These are phyloP conservation scores for Edolisoma coerulescens DNA, from an alignment of 2,113 vertebrate genomes.

Conservation along the genomic window DNA sequence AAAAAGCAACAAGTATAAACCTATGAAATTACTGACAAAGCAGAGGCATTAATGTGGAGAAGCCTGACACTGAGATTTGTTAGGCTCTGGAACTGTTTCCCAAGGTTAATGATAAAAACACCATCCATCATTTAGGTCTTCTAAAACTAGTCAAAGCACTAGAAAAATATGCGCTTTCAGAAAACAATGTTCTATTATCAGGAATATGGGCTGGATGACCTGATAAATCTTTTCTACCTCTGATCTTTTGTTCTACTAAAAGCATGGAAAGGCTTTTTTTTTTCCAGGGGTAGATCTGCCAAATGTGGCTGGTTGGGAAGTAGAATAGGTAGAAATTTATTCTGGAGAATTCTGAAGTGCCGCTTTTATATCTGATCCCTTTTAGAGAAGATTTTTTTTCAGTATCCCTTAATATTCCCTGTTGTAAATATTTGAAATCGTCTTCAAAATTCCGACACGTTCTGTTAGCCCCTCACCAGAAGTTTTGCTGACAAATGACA, in stretches of 20 bases:
- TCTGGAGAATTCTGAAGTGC: background rate
- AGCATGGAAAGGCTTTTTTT: background rate
- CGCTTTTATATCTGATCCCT: background rate
- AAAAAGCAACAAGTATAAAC: background rate
- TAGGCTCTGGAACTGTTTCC: background rate
- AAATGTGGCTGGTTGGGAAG: background rate
- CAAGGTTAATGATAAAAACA: slow-evolving; percentile 55
- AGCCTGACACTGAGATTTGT: slow-evolving; percentile 29
- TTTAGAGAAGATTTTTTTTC: background rate
- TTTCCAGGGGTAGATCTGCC: background rate
- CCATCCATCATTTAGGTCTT: slow-evolving; percentile 37
- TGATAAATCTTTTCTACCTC: slow-evolving; percentile 3
- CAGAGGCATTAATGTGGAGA: background rate
- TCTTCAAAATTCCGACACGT: background rate
- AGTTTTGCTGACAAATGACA: background rate
- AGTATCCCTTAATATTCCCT: background rate
- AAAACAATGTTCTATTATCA: slow-evolving; percentile 28
- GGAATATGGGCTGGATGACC: background rate
- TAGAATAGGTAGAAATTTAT: background rate
- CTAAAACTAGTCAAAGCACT: slow-evolving; percentile 1
- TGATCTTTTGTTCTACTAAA: background rate
- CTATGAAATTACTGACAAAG: slow-evolving; percentile 3
- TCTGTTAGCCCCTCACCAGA: background rate
- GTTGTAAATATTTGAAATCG: background rate
- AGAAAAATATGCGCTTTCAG: background rate